Evolutionary conservation across 2,113 vertebrate species (phyloP), one percentile per base, ranked within the genome.

Genomic region (Ochotona princeps): DNA sequence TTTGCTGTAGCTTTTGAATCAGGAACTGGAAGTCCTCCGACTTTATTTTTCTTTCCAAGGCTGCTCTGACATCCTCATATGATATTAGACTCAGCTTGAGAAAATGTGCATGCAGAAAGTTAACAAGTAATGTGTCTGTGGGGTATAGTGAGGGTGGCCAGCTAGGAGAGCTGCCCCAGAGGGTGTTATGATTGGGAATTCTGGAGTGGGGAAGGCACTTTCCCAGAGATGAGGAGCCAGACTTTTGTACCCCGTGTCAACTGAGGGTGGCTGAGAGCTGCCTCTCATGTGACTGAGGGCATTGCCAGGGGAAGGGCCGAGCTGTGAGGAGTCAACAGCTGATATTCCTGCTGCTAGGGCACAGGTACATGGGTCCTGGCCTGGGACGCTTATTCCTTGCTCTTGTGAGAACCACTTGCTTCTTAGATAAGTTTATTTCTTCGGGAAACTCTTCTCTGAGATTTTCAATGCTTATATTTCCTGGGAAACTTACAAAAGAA

Each of bases 1-100:
- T 93, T 73, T 93, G 61, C 63, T 47, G 67, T 35, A n/a, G 74
- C 51, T 73, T 93, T 92, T 81, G 80, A 85, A 51, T 67, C 20
- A 69, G 32, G 69, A 86, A 57, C 26, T 51, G 44, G 54, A 57
- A 32, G 54, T 65, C 28, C 82, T 90, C 69, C 21, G 54, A 26
- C 49, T 51, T 57, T 44, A 25, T 66, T 69, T 21, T 38, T 80
- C 57, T 86, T 83, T 54, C 90, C 83, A 69, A 78, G 60, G 18
- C 26, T 89, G 13, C 81, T 80, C 38, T 89, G 65, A 30, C 26
- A 67, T 73, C 35, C 66, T 90, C 26, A 51, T 38, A 60, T 47
- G 78, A 17, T 47, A 78, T 87, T 81, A 25, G 51, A 8, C 66
- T 51, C 18, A 38, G 17, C 73, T 91, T 66, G 25, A 47, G n/a